phyloP scores from a whole-genome alignment of 2,888 invertebrate genomes.

The Latrodectus elegans region DNA sequence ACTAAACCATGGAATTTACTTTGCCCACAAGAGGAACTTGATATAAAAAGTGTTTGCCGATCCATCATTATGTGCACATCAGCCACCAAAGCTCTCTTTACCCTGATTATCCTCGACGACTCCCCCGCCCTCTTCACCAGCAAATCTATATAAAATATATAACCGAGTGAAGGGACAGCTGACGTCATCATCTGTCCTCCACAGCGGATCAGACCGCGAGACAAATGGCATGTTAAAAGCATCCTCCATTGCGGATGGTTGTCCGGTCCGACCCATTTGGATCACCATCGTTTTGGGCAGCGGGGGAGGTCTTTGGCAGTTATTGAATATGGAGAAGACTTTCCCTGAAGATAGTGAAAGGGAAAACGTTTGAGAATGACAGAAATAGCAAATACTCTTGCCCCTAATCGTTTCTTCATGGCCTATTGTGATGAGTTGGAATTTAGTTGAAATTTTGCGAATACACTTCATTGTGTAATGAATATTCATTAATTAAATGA shows the following conservation, averaged over 20 bases:
- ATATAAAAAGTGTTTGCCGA: no score
- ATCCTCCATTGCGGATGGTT: conserved; percentile 9
- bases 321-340: conserved; percentile 32
- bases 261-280: conserved; percentile 37
- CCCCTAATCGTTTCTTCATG: no score
- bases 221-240: conserved; percentile 57
- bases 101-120: background rate
- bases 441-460: no score
- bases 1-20: no score
- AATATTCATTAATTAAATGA: no score
- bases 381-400: background rate
- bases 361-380: background rate
- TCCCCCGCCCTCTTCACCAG: conserved; percentile 1
- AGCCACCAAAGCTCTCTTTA: background rate
- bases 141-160: background rate
- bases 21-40: no score
- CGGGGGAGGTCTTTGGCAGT: conserved; percentile 19
- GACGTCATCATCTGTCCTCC: conserved; percentile 55
- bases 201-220: conserved; percentile 42
- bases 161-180: background rate
- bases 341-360: background rate
- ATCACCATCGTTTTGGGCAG: conserved; percentile 22
- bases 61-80: background rate
- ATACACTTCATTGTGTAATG: no score
- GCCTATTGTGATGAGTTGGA: no score